Evolutionary conservation across 2,888 invertebrate species (phyloP).

Genomic region (Allophyes oxyacanthae): DNA sequence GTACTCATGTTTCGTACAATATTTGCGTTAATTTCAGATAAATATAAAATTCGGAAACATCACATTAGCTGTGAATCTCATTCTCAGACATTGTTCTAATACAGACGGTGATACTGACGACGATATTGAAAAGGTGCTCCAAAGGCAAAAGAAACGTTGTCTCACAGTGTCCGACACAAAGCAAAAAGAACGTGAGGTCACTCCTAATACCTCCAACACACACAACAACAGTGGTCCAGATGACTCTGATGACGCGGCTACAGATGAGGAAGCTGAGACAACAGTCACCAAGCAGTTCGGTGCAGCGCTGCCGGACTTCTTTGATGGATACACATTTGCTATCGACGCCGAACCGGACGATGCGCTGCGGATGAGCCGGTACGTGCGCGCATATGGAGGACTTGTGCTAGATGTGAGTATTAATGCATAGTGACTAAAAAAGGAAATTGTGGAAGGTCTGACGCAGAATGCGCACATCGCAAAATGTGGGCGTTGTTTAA

Average conservation of each 20-base stretch:
- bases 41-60: too few relatives aligned
- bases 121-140: slow-evolving; percentile 87
- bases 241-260: slow-evolving; percentile 35
- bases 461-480: too few relatives aligned
- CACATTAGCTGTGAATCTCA: too few relatives aligned
- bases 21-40: too few relatives aligned
- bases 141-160: slow-evolving; percentile 61
- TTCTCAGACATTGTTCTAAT: too few relatives aligned
- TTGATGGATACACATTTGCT: slow-evolving; percentile 83
- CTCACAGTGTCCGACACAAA: neutral
- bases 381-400: slow-evolving; percentile 91
- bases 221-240: neutral
- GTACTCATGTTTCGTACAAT: too few relatives aligned
- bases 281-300: slow-evolving; percentile 3
- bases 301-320: slow-evolving; percentile 79
- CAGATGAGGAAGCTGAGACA: slow-evolving; percentile 27
- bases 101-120: slow-evolving; percentile 90
- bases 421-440: too few relatives aligned
- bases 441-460: too few relatives aligned
- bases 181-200: neutral
- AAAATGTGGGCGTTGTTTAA: too few relatives aligned
- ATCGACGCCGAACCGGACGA: slow-evolving; percentile 63
- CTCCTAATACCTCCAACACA: neutral
- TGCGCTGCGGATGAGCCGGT: slow-evolving; percentile 73
- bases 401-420: slow-evolving; percentile 68